These are phyloP conservation scores for Drosophila funebris DNA, from an alignment of 1,140 invertebrate species.

Conservation along the genomic window DNA sequence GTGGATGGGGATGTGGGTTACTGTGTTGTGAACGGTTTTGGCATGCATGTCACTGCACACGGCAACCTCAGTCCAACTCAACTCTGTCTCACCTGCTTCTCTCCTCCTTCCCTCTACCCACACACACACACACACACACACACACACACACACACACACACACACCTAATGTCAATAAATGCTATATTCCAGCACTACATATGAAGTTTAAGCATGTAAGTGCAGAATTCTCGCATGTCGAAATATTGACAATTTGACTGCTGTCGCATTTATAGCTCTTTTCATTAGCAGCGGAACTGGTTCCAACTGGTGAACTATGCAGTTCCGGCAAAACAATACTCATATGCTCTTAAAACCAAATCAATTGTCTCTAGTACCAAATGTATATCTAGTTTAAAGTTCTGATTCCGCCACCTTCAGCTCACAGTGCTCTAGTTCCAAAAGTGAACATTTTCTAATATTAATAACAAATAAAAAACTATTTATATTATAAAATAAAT, in stretches of 20 bases:
- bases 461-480: too few species aligned
- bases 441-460: too few species aligned
- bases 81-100: neutral
- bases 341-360: too few species aligned
- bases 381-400: too few species aligned
- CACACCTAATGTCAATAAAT: conserved; percentile 45
- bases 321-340: neutral
- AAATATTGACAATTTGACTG: conserved; percentile 30
- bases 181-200: neutral
- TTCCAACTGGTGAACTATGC: neutral
- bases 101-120: neutral
- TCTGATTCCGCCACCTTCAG: too few species aligned
- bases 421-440: too few species aligned
- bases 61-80: neutral
- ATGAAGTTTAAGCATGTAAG: neutral
- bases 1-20: conserved; percentile 37
- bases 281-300: neutral
- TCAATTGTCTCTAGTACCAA: too few species aligned
- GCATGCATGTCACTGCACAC: conserved; percentile 17
- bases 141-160: too few species aligned
- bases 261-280: conserved; percentile 2
- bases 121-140: too few species aligned
- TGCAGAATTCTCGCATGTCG: conserved; percentile 18
- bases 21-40: conserved; percentile 35
- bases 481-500: too few species aligned